phyloP scores from a whole-genome alignment of 2,888 invertebrate species.

The Ennomos erosarius region DNA sequence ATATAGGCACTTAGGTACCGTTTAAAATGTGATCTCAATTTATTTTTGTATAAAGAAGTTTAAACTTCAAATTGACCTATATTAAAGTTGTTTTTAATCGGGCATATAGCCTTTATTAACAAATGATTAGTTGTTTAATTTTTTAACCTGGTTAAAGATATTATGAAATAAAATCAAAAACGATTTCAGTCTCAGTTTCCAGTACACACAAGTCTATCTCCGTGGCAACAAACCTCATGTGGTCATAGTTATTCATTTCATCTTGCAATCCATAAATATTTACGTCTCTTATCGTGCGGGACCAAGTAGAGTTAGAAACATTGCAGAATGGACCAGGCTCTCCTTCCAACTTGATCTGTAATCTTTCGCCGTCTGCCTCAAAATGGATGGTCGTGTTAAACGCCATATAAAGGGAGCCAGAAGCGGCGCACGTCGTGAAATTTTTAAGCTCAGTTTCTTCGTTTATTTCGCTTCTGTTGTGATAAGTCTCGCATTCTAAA shows the following conservation, averaged over 20 bases:
- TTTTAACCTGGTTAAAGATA: too few relatives aligned
- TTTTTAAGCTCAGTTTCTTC: conserved; percentile 13
- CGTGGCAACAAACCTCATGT: conserved; percentile 50
- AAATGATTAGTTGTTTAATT: too few relatives aligned
- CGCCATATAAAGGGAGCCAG: conserved; percentile 62
- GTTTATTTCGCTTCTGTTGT: conserved; percentile 32
- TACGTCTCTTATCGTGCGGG: conserved; percentile 53
- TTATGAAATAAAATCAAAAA: conserved; percentile 30
- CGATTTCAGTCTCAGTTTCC: conserved; percentile 38
- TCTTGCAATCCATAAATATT: conserved; percentile 68
- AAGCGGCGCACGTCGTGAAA: conserved; percentile 48
- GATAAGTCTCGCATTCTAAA: conserved; percentile 53
- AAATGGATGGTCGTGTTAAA: conserved; percentile 56
- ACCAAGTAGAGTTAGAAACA: conserved; percentile 44
- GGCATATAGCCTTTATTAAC: too few relatives aligned
- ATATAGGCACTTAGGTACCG: too few relatives aligned
- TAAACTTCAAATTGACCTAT: too few relatives aligned
- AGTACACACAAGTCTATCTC: conserved; percentile 62
- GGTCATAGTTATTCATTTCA: conserved; percentile 71
- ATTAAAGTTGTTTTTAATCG: too few relatives aligned
- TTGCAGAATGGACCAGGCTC: conserved; percentile 58
- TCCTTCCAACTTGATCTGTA: conserved; percentile 56
- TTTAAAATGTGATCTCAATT: too few relatives aligned
- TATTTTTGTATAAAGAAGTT: too few relatives aligned
- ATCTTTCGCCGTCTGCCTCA: conserved; percentile 49